These are phyloP conservation scores for Caenorhabditis doughertyi DNA, from an alignment of 2,888 invertebrate genomes.

Conservation along the genomic window DNA sequence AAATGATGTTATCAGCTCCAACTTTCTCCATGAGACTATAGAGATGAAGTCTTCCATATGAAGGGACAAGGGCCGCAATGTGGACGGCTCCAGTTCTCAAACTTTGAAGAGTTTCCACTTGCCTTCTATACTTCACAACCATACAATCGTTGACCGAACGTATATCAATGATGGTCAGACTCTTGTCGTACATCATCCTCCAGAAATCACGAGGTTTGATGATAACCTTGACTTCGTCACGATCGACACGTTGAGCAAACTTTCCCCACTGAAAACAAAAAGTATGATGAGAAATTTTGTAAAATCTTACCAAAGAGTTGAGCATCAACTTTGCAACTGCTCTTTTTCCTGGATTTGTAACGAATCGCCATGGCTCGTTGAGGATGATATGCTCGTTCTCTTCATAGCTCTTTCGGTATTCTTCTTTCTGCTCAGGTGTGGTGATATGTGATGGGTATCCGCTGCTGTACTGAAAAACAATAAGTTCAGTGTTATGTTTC, in stretches of 20 bases:
- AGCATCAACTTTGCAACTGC: constrained; percentile 10
- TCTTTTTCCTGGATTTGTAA: constrained; percentile 1
- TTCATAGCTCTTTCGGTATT: neutral
- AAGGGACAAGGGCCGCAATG: neutral
- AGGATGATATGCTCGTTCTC: constrained; percentile 2
- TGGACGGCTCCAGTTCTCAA: neutral
- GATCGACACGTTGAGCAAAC: constrained; percentile 5
- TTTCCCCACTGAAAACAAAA: constrained; percentile 19
- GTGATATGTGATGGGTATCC: neutral
- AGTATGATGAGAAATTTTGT: neutral
- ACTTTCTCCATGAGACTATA: constrained; percentile 9
- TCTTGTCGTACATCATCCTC: neutral
- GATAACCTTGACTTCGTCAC: neutral
- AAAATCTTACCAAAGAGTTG: constrained; percentile 19
- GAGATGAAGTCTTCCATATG: neutral
- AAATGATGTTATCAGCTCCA: neutral
- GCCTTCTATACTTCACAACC: neutral
- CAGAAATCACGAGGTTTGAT: neutral
- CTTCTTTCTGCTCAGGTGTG: neutral
- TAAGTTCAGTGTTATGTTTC: neutral
- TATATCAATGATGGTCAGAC: neutral
- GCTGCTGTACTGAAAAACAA: constrained; percentile 4
- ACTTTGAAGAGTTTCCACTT: neutral
- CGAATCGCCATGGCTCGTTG: neutral
- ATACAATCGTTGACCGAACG: neutral